These are phyloP conservation scores for Diplodus puntazzo DNA, from an alignment of 2,797 vertebrate species.

Conservation along the genomic window DNA sequence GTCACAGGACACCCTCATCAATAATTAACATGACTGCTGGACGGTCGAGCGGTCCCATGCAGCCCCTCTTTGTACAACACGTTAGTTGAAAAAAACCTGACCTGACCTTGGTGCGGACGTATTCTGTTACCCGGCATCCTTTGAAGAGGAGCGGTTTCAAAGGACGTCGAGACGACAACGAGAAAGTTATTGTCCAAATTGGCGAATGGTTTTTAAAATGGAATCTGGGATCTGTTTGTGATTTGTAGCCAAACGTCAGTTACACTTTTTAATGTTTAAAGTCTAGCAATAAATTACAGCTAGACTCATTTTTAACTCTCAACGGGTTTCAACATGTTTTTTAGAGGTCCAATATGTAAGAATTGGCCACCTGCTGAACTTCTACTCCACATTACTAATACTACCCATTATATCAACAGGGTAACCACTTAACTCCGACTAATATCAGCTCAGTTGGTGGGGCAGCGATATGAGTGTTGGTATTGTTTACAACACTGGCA, in stretches of 20 bases:
- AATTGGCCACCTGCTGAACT: too few relatives aligned
- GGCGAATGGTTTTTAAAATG: not conserved
- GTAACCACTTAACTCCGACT: too few relatives aligned
- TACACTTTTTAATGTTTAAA: not conserved
- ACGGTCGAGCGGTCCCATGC: constrained; percentile 42
- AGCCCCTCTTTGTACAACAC: constrained; percentile 18
- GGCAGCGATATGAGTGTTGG: too few relatives aligned
- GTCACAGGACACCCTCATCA: constrained; percentile 77
- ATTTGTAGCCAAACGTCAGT: not conserved
- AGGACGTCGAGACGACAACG: not conserved
- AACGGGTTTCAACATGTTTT: too few relatives aligned
- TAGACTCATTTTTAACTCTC: too few relatives aligned
- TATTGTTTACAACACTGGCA: too few relatives aligned
- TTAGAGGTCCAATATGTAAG: too few relatives aligned
- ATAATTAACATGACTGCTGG: constrained; percentile 72
- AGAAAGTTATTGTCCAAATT: not conserved
- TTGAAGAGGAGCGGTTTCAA: not conserved
- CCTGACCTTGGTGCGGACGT: constrained; percentile 33
- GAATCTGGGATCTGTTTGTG: not conserved
- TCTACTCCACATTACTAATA: too few relatives aligned
- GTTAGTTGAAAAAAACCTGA: constrained; percentile 31
- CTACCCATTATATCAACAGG: too few relatives aligned
- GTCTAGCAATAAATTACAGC: not conserved
- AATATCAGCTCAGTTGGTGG: too few relatives aligned
- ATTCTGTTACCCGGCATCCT: not conserved